Conservation (phyloP, 2,888 invertebrate species). For the Colletes collaris region DNA sequence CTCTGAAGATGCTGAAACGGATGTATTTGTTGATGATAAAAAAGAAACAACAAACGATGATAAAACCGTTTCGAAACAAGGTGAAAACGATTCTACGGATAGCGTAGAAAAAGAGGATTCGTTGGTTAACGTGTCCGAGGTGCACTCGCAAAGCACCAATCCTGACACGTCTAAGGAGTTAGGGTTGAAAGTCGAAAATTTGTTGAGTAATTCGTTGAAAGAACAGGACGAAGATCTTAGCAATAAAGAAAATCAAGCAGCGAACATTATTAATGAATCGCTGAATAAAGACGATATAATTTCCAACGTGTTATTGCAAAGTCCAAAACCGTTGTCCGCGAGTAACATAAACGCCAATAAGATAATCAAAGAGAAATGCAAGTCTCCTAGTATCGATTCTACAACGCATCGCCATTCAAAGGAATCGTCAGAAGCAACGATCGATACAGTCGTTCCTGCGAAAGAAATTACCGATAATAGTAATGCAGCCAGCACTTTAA, state of each 20-base stretch:
- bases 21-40: conserved; percentile 8
- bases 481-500: not conserved
- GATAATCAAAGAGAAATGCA: conserved; percentile 22
- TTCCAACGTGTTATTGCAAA: conserved; percentile 19
- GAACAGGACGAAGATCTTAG: conserved; percentile 42
- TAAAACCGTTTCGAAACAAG: conserved; percentile 10
- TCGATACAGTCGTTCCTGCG: not conserved
- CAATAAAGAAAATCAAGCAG: conserved; percentile 53
- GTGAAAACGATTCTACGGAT: not conserved
- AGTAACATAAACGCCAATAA: conserved; percentile 9
- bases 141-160: not conserved
- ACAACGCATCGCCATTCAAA: conserved; percentile 23
- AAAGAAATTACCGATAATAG: not conserved
- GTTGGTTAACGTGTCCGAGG: not conserved
- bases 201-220: conserved; percentile 18
- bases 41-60: not conserved
- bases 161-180: conserved; percentile 2
- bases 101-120: not conserved
- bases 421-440: conserved; percentile 17
- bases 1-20: not conserved
- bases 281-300: conserved; percentile 10
- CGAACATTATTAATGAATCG: conserved; percentile 29
- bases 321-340: conserved; percentile 4
- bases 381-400: conserved; percentile 2
- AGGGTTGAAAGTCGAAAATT: not conserved